Percentiles rank a stretch among this genome's conserved stretches.
Conservation (phyloP, 2,113 vertebrate genomes). For the Microtus oregoni region DNA sequence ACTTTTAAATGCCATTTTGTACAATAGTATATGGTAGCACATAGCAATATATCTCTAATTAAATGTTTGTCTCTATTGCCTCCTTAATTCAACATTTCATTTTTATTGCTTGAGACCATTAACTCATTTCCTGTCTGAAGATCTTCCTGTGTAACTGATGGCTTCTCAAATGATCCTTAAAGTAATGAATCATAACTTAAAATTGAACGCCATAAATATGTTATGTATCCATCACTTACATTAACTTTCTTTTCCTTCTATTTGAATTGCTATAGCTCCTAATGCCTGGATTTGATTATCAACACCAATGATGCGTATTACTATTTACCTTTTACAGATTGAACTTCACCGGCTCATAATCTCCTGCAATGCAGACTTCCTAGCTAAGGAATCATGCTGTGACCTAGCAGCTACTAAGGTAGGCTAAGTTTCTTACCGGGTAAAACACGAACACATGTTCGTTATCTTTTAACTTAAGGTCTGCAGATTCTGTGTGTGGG, state of each 20-base stretch:
- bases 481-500: not conserved
- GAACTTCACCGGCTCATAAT: conserved; percentile 93
- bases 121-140: conserved; percentile 4
- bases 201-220: not conserved
- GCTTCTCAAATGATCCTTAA: conserved; percentile 39
- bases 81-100: conserved; percentile 44
- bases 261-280: conserved; percentile 2
- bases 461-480: not conserved
- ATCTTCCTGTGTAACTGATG: not conserved
- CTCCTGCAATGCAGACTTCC: conserved; percentile 93
- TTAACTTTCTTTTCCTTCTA: conserved; percentile 2
- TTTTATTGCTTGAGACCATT: conserved; percentile 47
- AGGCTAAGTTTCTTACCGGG: conserved; percentile 77
- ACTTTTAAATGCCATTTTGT: conserved; percentile 36
- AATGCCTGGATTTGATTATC: not conserved
- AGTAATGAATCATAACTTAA: conserved; percentile 58
- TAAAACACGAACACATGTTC: not conserved
- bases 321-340: conserved; percentile 89
- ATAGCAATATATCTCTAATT: not conserved
- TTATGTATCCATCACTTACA: conserved; percentile 12
- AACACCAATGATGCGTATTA: conserved; percentile 39
- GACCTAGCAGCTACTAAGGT: conserved; percentile 91
- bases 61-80: conserved; percentile 6
- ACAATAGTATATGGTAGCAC: not conserved
- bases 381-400: conserved; percentile 92